Evolutionary conservation across 2,113 vertebrate species (phyloP).

Genomic region (Sceloporus undulatus): DNA sequence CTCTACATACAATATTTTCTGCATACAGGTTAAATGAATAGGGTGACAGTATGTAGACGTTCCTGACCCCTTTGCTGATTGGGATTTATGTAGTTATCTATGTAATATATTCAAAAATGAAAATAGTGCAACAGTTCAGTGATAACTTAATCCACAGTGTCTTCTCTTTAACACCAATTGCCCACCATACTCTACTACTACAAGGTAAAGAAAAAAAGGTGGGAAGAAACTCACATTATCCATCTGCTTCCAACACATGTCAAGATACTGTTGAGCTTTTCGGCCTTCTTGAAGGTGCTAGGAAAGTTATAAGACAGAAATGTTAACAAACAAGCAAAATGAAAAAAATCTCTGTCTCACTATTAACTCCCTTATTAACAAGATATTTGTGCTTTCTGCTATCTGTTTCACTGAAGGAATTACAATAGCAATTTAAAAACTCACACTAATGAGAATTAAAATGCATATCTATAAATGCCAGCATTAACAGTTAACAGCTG

Average conservation of each 20-base stretch:
- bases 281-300: constrained; percentile 98
- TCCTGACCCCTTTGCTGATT: no score
- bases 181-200: constrained; percentile 28
- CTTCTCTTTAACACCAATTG: constrained; percentile 19
- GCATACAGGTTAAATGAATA: no score
- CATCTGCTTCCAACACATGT: constrained; percentile 99
- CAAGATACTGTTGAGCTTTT: constrained; percentile 96
- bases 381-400: not conserved
- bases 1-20: no score
- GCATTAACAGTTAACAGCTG: not conserved
- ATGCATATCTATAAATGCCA: not conserved
- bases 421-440: not conserved
- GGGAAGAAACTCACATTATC: constrained; percentile 90
- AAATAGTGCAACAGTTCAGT: constrained; percentile 32
- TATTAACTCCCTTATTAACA: not conserved
- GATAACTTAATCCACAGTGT: constrained; percentile 34
- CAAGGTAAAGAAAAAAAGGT: constrained; percentile 9
- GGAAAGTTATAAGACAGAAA: constrained; percentile 55
- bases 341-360: not conserved
- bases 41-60: no score
- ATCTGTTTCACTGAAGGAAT: not conserved
- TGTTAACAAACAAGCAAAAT: not conserved
- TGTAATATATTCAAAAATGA: constrained; percentile 19
- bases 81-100: not conserved
- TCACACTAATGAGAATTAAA: not conserved